phyloP scores from a whole-genome alignment of 1,140 invertebrate species.

The Chymomyza costata region DNA sequence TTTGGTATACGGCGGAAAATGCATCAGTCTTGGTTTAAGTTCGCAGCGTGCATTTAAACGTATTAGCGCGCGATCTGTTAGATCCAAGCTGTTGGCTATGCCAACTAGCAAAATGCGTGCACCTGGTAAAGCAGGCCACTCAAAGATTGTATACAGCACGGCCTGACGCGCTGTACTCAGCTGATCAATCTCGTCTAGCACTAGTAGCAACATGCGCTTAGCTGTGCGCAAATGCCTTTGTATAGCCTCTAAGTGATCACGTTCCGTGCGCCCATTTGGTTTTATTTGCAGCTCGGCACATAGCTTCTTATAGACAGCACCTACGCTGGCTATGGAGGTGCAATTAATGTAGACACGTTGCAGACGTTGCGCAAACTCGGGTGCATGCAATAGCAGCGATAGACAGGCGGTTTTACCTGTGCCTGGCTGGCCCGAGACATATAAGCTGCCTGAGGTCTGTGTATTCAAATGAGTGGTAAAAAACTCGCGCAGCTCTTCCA shows the following conservation, averaged over 20 bases:
- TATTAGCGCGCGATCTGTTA: slow-evolving; percentile 93
- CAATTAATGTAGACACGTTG: slow-evolving; percentile 88
- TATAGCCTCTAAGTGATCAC: slow-evolving; percentile 79
- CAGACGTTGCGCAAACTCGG: slow-evolving; percentile 79
- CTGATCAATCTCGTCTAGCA: slow-evolving; percentile 98
- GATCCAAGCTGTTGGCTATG: slow-evolving; percentile 96
- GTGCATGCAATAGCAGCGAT: slow-evolving; percentile 81
- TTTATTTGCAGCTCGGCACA: slow-evolving; percentile 80
- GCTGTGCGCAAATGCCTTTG: slow-evolving; percentile 82
- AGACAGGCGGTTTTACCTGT: slow-evolving; percentile 96
- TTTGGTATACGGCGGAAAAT: slow-evolving; percentile 95
- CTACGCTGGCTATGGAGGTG: slow-evolving; percentile 85
- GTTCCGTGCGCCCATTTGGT: slow-evolving; percentile 77
- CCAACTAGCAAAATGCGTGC: slow-evolving; percentile 90
- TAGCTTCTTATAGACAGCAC: slow-evolving; percentile 83
- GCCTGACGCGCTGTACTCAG: slow-evolving; percentile 85
- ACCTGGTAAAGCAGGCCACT: slow-evolving; percentile 86
- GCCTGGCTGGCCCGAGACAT: slow-evolving; percentile 94
- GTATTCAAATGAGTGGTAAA: slow-evolving; percentile 81
- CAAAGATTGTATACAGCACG: slow-evolving; percentile 94
- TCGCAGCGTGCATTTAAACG: slow-evolving; percentile 86
- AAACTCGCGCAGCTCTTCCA: slow-evolving; percentile 82
- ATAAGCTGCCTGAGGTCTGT: slow-evolving; percentile 86
- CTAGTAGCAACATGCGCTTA: slow-evolving; percentile 85
- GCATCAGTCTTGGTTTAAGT: slow-evolving; percentile 84